Conservation (phyloP, 1,140 invertebrate genomes). For the Camponotus vicinus region DNA sequence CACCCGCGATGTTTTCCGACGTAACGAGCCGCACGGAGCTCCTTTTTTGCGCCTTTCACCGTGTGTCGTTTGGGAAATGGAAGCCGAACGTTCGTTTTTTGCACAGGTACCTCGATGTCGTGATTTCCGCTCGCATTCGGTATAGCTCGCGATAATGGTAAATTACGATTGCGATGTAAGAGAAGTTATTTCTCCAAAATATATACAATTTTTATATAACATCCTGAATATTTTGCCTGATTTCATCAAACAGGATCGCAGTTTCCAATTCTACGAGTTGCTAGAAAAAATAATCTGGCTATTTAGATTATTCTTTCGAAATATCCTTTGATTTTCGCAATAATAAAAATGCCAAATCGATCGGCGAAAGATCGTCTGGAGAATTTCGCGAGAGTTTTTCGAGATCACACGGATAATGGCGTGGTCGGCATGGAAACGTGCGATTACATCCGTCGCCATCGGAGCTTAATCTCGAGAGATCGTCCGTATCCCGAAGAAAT, state of each 20-base stretch:
- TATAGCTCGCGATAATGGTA: constrained; percentile 3
- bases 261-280: not conserved
- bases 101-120: constrained; percentile 3
- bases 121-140: constrained; percentile 45
- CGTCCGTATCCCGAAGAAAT: constrained; percentile 19
- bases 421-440: constrained; percentile 6
- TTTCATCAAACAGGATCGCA: not conserved
- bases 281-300: not conserved
- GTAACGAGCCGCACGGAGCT: constrained; percentile 47
- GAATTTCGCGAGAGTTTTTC: not conserved
- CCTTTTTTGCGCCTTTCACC: constrained; percentile 53
- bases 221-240: not conserved
- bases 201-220: not conserved
- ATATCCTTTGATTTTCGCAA: not conserved
- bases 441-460: constrained; percentile 17
- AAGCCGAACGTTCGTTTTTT: constrained; percentile 37
- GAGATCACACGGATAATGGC: not conserved
- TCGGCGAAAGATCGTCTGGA: not conserved
- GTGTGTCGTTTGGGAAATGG: constrained; percentile 52
- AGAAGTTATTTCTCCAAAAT: constrained; percentile 11
- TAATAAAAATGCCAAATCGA: constrained; percentile 1
- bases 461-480: constrained; percentile 27
- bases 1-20: constrained; percentile 54
- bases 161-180: constrained; percentile 29
- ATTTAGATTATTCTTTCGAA: constrained; percentile 4